These are phyloP conservation scores for Cybosia mesomella DNA, from an alignment of 2,888 invertebrate genomes.

Conservation along the genomic window DNA sequence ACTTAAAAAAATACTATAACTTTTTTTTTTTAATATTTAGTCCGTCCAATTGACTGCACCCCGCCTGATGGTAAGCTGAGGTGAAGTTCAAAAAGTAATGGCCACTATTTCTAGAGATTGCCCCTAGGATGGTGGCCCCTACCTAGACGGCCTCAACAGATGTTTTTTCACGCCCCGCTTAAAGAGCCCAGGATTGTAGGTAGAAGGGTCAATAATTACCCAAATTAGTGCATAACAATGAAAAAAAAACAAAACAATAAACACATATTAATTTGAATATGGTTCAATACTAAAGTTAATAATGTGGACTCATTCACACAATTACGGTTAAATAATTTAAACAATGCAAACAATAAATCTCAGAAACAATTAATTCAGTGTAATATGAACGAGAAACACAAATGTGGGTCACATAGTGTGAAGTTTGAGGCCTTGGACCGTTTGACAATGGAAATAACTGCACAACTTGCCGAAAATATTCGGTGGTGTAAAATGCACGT, in stretches of 20 bases:
- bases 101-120: too few species aligned
- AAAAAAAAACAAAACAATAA: neutral
- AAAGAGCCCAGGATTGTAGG: too few species aligned
- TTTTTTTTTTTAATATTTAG: too few species aligned
- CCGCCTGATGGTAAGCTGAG: too few species aligned
- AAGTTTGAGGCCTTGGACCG: constrained; percentile 48
- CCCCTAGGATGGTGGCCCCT: too few species aligned
- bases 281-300: neutral
- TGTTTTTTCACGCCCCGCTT: too few species aligned
- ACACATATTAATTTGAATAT: neutral
- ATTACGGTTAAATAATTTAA: constrained; percentile 7
- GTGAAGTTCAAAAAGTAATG: too few species aligned
- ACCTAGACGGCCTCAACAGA: too few species aligned
- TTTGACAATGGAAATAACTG: constrained; percentile 48
- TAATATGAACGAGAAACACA: constrained; percentile 21
- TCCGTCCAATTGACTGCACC: too few species aligned
- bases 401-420: constrained; percentile 49
- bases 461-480: constrained; percentile 48
- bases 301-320: neutral
- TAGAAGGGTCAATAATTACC: neutral
- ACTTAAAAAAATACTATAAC: too few species aligned
- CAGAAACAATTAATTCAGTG: constrained; percentile 22
- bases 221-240: neutral
- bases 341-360: constrained; percentile 24
- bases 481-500: constrained; percentile 30